These are phyloP conservation scores for Pimpla rufipes DNA, from an alignment of 2,888 invertebrate species.

Conservation along the genomic window DNA sequence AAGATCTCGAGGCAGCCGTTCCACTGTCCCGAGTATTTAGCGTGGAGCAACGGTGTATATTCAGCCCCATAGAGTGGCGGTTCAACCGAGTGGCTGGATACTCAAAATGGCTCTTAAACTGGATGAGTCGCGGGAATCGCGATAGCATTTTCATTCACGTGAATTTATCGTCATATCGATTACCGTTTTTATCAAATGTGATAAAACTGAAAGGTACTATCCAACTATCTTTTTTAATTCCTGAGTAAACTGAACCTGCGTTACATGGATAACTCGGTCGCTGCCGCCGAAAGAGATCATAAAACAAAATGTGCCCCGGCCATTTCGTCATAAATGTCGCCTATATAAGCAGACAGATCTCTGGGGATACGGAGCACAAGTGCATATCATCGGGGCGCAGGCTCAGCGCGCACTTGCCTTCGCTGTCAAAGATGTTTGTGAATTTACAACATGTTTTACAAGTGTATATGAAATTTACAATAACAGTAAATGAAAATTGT, in stretches of 20 bases:
- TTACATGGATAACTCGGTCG: too few species aligned
- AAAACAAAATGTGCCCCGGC: too few species aligned
- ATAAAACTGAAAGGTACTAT: too few species aligned
- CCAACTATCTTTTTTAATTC: too few species aligned
- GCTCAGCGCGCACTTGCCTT: neutral
- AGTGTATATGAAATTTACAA: too few species aligned
- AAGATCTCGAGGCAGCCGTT: constrained; percentile 25
- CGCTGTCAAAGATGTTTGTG: too few species aligned
- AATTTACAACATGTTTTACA: too few species aligned
- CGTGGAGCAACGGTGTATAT: constrained; percentile 12
- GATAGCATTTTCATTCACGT: neutral
- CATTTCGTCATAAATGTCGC: too few species aligned
- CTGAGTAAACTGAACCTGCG: neutral
- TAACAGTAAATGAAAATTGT: too few species aligned
- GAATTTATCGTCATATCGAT: too few species aligned
- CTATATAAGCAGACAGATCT: neutral
- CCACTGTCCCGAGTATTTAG: constrained; percentile 16
- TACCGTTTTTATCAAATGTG: too few species aligned
- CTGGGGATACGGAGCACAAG: constrained; percentile 9
- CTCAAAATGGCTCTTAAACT: neutral
- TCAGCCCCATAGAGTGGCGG: neutral
- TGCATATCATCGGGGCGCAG: constrained; percentile 11
- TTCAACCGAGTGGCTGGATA: neutral
- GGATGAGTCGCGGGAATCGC: neutral
- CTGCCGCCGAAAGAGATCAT: too few species aligned